Evolutionary conservation across 37 sponge, comb jelly and placozoan species (phyloP).

Genomic region (Haliclona indistincta): DNA sequence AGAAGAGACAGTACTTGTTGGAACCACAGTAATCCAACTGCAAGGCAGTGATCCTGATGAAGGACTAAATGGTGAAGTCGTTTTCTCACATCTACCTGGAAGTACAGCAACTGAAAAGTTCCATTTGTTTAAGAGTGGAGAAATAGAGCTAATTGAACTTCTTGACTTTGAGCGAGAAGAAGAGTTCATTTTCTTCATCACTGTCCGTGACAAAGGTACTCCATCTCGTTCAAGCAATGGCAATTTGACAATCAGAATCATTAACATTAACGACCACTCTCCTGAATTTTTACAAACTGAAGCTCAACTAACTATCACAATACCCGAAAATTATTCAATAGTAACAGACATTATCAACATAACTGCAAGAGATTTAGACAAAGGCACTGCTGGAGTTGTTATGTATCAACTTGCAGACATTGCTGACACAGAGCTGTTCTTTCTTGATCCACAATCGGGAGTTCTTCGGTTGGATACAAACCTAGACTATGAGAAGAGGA

Average conservation of each 20-base stretch:
- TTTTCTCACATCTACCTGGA: conserved; percentile 15
- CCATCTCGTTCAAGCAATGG: neutral
- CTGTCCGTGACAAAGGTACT: conserved; percentile 43
- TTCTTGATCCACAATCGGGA: conserved; percentile 5
- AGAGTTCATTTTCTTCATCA: conserved; percentile 24
- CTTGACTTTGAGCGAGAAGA: conserved; percentile 47
- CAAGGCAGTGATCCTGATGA: conserved; percentile 59
- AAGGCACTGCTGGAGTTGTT: conserved; percentile 31
- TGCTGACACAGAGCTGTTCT: conserved; percentile 23
- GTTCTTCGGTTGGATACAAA: conserved; percentile 5
- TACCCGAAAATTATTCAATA: conserved; percentile 26
- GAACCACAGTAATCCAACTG: conserved; percentile 26
- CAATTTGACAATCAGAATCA: conserved; percentile 20
- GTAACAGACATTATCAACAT: conserved; percentile 5
- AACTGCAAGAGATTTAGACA: conserved; percentile 47
- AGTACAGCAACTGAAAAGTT: conserved; percentile 12
- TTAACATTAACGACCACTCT: conserved; percentile 47
- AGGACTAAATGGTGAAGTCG: conserved; percentile 38
- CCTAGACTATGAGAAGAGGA: conserved; percentile 30
- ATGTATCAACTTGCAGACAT: conserved; percentile 21
- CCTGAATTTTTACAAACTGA: conserved; percentile 25
- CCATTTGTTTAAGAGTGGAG: conserved; percentile 13
- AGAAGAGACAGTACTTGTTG: conserved; percentile 31
- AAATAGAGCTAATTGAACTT: conserved; percentile 6
- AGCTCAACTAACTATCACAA: neutral